A percentile compares a stretch with the other conserved stretches of the same genome.
phyloP scores from a whole-genome alignment of 2,888 invertebrate species.

The Calameuta idolon region DNA sequence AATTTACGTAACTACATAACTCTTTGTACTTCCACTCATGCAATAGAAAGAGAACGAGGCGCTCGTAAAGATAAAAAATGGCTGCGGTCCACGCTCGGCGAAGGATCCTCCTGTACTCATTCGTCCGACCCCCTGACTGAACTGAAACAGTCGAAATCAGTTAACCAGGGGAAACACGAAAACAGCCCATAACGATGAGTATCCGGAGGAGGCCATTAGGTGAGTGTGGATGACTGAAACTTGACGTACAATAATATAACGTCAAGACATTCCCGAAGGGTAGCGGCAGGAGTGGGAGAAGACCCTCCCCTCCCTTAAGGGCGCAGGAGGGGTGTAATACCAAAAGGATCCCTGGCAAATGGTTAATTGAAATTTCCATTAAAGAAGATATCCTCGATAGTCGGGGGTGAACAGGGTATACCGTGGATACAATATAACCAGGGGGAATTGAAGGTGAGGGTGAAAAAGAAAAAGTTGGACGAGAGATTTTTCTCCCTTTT shows the following conservation, averaged over 20 bases:
- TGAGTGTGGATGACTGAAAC: background rate
- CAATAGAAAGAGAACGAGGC: constrained; percentile 45
- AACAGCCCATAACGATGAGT: background rate
- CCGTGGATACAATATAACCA: background rate
- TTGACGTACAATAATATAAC: background rate
- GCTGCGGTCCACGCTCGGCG: constrained; percentile 41
- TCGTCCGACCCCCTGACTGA: background rate
- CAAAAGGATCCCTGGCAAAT: background rate
- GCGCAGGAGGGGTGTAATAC: constrained; percentile 8
- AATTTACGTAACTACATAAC: constrained; percentile 62
- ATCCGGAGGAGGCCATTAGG: background rate
- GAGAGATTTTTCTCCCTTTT: constrained; percentile 7
- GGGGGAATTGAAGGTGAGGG: background rate
- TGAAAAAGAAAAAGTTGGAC: background rate
- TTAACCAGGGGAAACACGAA: background rate
- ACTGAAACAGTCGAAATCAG: background rate
- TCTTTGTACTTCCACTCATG: constrained; percentile 58
- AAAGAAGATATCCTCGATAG: background rate
- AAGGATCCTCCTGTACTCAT: background rate
- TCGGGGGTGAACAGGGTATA: background rate
- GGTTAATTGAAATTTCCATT: background rate
- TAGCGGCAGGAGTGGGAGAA: background rate
- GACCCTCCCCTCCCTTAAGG: background rate
- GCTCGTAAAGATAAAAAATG: constrained; percentile 61
- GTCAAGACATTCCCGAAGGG: background rate